Conservation (phyloP, 2,797 vertebrate genomes). For the Channa striata region DNA sequence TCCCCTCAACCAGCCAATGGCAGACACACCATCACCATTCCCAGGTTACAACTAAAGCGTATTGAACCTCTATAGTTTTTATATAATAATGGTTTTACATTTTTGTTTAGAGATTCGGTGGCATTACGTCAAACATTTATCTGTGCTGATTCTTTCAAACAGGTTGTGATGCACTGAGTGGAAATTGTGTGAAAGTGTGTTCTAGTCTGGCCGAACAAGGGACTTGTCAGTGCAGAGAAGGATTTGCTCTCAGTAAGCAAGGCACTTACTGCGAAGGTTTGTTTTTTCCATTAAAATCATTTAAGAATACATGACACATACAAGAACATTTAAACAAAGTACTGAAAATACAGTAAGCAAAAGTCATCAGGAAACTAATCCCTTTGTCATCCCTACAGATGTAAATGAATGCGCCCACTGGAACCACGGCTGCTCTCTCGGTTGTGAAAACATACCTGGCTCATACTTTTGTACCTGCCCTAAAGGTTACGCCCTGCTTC, state of each 20-base stretch:
- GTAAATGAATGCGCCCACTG: constrained; percentile 93
- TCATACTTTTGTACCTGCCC: constrained; percentile 97
- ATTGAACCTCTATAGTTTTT: neutral
- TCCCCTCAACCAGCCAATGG: constrained; percentile 81
- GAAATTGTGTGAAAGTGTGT: constrained; percentile 84
- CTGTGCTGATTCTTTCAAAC: constrained; percentile 33
- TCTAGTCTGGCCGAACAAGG: constrained; percentile 64
- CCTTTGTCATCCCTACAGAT: constrained; percentile 79
- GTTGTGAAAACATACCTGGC: constrained; percentile 93
- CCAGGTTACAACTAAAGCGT: constrained; percentile 65
- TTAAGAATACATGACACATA: too few relatives aligned
- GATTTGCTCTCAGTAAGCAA: constrained; percentile 87
- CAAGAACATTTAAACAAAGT: neutral
- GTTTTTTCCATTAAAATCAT: constrained; percentile 14
- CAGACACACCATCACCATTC: constrained; percentile 48
- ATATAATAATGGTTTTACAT: accelerated
- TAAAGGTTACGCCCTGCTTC: constrained; percentile 87
- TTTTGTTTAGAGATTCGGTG: neutral
- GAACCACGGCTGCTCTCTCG: constrained; percentile 95
- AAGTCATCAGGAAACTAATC: too few relatives aligned
- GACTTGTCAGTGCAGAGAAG: constrained; percentile 85
- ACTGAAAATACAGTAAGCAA: too few relatives aligned
- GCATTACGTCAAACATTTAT: neutral
- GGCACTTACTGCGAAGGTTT: constrained; percentile 91
- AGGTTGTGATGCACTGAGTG: constrained; percentile 82